Conservation (phyloP, 2,888 invertebrate species). For the Spodoptera picta region DNA sequence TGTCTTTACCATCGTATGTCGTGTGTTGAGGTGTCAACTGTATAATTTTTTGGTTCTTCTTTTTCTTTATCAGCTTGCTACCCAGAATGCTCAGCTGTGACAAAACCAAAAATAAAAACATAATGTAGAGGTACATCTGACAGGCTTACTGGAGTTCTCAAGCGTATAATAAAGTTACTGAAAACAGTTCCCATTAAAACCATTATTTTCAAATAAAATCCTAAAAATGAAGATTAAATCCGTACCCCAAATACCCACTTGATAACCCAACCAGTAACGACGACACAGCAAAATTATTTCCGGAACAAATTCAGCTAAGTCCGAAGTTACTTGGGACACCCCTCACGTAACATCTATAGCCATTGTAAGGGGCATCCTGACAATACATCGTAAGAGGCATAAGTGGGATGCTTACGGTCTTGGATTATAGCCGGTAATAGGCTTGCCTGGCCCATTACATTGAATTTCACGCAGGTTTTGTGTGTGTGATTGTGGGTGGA, state of each 20-base stretch:
- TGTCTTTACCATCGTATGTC: no score
- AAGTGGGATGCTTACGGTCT: conserved; percentile 62
- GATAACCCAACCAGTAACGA: conserved; percentile 22
- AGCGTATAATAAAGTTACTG: no score
- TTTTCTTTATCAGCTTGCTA: no score
- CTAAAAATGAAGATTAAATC: conserved; percentile 11
- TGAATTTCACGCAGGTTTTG: conserved; percentile 50
- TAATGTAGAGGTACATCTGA: no score
- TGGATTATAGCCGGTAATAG: conserved; percentile 63
- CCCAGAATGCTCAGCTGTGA: no score
- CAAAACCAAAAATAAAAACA: no score
- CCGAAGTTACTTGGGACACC: conserved; percentile 46
- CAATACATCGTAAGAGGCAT: conserved; percentile 61
- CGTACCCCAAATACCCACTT: conserved; percentile 9
- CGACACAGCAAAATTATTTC: conserved; percentile 35
- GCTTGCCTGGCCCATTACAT: conserved; percentile 50
- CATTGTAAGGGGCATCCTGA: conserved; percentile 56
- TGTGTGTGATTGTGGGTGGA: conserved; percentile 14
- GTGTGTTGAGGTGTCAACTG: no score
- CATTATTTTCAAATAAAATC: no score
- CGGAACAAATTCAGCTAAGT: conserved; percentile 52
- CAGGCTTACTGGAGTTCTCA: no score
- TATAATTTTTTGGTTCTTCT: no score
- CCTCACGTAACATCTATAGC: conserved; percentile 50
- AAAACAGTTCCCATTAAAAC: no score